Evolutionary conservation across 2,113 vertebrate species (phyloP), one percentile per base, ranked within the genome.

Genomic region (Sisor rabdophorus): DNA sequence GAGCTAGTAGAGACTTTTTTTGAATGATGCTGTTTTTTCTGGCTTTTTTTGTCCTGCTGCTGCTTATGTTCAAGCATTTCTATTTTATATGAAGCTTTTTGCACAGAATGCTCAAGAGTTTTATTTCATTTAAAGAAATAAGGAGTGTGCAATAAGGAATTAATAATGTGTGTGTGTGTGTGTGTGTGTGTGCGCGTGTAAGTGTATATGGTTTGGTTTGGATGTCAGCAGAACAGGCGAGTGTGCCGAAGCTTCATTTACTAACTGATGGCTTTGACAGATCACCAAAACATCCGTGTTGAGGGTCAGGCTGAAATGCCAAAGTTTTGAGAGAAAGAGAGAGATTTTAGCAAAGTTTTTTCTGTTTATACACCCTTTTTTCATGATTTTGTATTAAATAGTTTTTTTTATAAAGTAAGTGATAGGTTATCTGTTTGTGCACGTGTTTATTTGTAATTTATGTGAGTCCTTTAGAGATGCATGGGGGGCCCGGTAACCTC

Each of bases 221-320:
- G 82, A 78, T 79, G 60, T 81, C 83, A 87, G 83, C 73, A 76
- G 79, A 86, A 78, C 82, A 89, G 88, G 88, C 81, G 84, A 89
- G 88, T 86, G 82, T 84, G 68, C 77, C 87, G 85, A 87, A 83
- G 87, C 86, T 89, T 87, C 81, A 87, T 82, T 59, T 65, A 83
- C 87, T 88, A 88, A 88, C 85, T 89, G 90, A 91, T 91, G 89
- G 88, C 83, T 91, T 87, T 91, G 91, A 92, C 89, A 91, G 89
- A 87, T 90, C 54, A 82, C 88, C 90, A 89, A 89, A 91, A 90
- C 89, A 89, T 85, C 87, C 88, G 87, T 9, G 58, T 59, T 32
- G 47, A 55, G 63, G 77, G 80, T 82, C 81, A 73, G 56, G 61
- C 52, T 40, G 26, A 40, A 75, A 78, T 80, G 73, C 74, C 15